Percentiles rank a stretch among this genome's conserved stretches.
Conservation (phyloP, 2,113 vertebrate species). For the Sinocyclocheilus grahami region DNA sequence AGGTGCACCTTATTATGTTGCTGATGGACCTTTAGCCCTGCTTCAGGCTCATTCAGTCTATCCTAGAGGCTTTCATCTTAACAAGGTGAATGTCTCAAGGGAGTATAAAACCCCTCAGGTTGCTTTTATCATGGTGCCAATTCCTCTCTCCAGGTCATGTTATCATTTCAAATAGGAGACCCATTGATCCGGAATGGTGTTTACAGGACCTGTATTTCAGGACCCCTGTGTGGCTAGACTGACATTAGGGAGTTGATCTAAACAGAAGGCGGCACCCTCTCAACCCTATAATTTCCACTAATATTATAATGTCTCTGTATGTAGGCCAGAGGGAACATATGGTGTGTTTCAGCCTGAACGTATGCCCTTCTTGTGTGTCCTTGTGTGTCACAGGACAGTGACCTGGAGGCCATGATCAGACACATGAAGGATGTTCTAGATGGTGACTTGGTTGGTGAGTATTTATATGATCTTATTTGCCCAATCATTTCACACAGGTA, state of each 20-base stretch:
- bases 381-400: slow-evolving; percentile 77
- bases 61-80: slow-evolving; percentile 18
- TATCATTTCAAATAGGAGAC: background rate
- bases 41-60: slow-evolving; percentile 2
- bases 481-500: too few species aligned
- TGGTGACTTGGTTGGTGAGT: slow-evolving; percentile 68
- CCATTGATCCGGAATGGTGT: background rate
- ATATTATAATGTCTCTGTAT: background rate
- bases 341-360: background rate
- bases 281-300: background rate
- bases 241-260: background rate
- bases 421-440: slow-evolving; percentile 81
- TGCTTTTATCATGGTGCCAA: background rate
- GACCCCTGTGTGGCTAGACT: background rate
- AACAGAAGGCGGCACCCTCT: background rate
- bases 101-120: background rate
- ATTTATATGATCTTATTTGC: background rate
- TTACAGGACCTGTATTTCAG: slow-evolving; percentile 4
- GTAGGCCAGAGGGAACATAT: background rate
- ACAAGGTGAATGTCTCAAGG: background rate
- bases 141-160: background rate
- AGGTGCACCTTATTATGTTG: background rate
- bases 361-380: slow-evolving; percentile 19
- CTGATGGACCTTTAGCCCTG: background rate
- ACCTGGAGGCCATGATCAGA: slow-evolving; percentile 78